A percentile compares a stretch with the other conserved stretches of the same genome.
Conservation (phyloP, 2,888 invertebrate species). For the Oxycera nigricornis region DNA sequence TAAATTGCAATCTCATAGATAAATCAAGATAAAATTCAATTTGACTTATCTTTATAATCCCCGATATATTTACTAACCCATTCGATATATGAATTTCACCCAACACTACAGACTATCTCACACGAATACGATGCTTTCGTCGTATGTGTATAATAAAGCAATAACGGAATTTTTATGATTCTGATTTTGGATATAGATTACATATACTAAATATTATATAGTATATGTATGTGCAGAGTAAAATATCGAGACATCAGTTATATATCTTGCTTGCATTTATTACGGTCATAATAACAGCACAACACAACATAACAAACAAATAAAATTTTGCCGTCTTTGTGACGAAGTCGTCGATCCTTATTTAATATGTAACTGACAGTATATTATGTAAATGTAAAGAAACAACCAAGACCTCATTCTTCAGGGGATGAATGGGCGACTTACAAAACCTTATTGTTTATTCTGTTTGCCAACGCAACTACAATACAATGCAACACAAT, state of each 20-base stretch:
- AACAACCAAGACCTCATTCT: not conserved
- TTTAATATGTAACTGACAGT: too few relatives aligned
- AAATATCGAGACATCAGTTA: not conserved
- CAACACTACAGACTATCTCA: too few relatives aligned
- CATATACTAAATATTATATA: not conserved
- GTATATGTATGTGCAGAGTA: not conserved
- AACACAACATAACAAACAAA: too few relatives aligned
- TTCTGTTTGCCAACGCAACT: not conserved
- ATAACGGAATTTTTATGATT: conserved; percentile 1
- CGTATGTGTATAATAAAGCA: conserved; percentile 4
- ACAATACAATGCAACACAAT: conserved; percentile 14
- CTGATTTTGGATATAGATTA: not conserved
- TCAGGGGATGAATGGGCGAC: not conserved
- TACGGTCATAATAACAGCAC: not conserved
- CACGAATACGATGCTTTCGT: too few relatives aligned
- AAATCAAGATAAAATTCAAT: too few relatives aligned
- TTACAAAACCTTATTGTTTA: not conserved
- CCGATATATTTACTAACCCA: too few relatives aligned
- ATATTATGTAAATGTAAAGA: not conserved
- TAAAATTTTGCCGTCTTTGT: too few relatives aligned
- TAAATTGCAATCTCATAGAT: too few relatives aligned
- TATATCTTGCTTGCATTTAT: not conserved
- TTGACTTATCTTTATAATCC: too few relatives aligned
- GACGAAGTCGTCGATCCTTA: too few relatives aligned
- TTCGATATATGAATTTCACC: too few relatives aligned